Evolutionary conservation across 2,113 vertebrate species (phyloP), one percentile per base, ranked within the genome.

Genomic region (Glareola pratincola): DNA sequence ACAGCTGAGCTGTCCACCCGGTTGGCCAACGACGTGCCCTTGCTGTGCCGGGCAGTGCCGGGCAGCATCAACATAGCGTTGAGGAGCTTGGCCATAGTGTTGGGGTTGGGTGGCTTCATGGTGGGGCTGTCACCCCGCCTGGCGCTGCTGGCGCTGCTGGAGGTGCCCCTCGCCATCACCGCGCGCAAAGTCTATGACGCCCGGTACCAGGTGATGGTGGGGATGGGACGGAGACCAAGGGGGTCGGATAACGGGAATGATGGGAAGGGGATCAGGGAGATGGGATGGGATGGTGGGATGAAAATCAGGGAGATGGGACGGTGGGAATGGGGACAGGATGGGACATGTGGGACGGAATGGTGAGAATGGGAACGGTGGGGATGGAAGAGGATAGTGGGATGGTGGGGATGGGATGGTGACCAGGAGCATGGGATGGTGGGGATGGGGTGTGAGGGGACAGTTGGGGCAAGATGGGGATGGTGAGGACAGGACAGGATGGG

Each of bases 41-140:
- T 98, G 63, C 98, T 99, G 98, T 98, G 97, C 15, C 2, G 4
- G 4, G 98, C 98, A 16, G 98, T 99, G 23, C 94, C 98, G 15
- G 4, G 72, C 1, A 99, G 99, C 30, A 91, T 96, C 81, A 99
- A 99, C 1, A 56, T 99, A 7, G 22, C 98, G 6, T 88, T 99
- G 85, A 97, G 99, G 63, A 99, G 97, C 3, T 41, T 99, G 76
- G 95, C 98, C 6, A 98, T 97, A 41, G 98, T 97, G 2, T 1
- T 98, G 60, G 98, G 98, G 5, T 97, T 98, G 24, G 96, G 98
- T n/a, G 72, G 60, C 64, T 97, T 99, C 80, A 99, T 99, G 99
- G n/a, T 98, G 84, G 96, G 4, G 17, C 87, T 99, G 4, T 99
- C 99, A 0, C 98, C 98, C 94, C 98, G 94, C 26, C 98, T 99